Conservation (phyloP, 2,797 vertebrate species). For the Acipenser ruthenus region DNA sequence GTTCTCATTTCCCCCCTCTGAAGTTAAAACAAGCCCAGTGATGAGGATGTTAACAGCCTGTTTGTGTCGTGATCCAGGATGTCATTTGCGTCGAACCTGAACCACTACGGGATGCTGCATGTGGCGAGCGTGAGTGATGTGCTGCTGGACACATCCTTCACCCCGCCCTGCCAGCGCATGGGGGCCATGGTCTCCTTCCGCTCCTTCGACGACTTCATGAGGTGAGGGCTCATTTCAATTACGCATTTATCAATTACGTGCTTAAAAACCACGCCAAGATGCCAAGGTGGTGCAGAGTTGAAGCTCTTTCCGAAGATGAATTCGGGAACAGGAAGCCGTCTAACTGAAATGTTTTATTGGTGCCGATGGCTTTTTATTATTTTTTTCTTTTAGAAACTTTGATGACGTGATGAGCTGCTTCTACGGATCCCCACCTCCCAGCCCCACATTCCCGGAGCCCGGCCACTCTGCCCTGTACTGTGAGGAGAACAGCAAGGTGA, state of each 20-base stretch:
- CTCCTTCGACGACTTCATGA: constrained; percentile 91
- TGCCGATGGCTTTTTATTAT: constrained; percentile 11
- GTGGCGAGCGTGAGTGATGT: constrained; percentile 89
- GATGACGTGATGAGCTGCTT: constrained; percentile 91
- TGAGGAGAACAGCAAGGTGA: constrained; percentile 89
- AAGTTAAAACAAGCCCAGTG: constrained; percentile 9
- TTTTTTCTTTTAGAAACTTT: constrained; percentile 72
- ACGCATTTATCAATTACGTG: not conserved
- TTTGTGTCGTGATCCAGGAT: constrained; percentile 59
- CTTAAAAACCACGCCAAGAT: not conserved
- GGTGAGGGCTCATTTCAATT: constrained; percentile 46
- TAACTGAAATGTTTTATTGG: not conserved
- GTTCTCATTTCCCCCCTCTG: not conserved
- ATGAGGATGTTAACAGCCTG: constrained; percentile 13
- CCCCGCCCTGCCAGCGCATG: constrained; percentile 94
- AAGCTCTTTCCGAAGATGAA: no score
- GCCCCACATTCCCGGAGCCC: constrained; percentile 91
- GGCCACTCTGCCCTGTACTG: constrained; percentile 85
- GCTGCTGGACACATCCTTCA: constrained; percentile 89
- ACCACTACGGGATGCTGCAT: constrained; percentile 94
- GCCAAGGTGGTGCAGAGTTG: no score
- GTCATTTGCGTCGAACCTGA: constrained; percentile 97
- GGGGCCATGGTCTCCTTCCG: constrained; percentile 97
- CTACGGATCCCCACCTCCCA: constrained; percentile 85
- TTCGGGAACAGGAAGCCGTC: not conserved